Percentiles rank a stretch among this genome's conserved stretches.
Evolutionary conservation across 2,888 invertebrate species (phyloP).

Genomic region (Catocala nupta): DNA sequence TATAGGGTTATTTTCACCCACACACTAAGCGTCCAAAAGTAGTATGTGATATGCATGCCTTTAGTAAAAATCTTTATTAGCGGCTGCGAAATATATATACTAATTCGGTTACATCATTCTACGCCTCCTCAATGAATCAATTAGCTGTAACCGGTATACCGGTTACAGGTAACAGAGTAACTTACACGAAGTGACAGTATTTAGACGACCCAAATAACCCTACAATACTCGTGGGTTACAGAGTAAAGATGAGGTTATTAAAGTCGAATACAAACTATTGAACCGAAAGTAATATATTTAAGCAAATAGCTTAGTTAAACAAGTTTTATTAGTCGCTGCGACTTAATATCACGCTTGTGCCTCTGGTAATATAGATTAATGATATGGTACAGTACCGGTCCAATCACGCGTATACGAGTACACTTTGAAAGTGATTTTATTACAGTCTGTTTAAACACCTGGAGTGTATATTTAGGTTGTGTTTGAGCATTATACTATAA

Average conservation of each 20-base stretch:
- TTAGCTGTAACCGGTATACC: no score
- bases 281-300: constrained; percentile 38
- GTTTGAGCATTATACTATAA: neutral
- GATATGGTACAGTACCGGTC: constrained; percentile 13
- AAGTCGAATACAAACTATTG: constrained; percentile 1
- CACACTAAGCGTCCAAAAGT: no score
- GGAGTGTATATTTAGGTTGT: constrained; percentile 1
- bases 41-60: no score
- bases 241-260: constrained; percentile 23
- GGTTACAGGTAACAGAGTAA: no score
- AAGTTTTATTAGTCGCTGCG: constrained; percentile 38
- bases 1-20: no score
- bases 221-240: no score
- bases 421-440: constrained; percentile 31
- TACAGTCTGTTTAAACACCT: constrained; percentile 15
- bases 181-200: no score
- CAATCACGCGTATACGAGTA: constrained; percentile 10
- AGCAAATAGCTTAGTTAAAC: constrained; percentile 42
- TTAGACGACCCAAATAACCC: no score
- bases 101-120: no score
- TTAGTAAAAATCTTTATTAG: no score
- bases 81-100: no score
- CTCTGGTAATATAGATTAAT: constrained; percentile 41
- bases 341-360: constrained; percentile 37
- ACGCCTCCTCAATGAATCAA: no score